Base-by-base conservation (phyloP, 2,113 vertebrate genomes). In the Indicator indicator region DNA sequence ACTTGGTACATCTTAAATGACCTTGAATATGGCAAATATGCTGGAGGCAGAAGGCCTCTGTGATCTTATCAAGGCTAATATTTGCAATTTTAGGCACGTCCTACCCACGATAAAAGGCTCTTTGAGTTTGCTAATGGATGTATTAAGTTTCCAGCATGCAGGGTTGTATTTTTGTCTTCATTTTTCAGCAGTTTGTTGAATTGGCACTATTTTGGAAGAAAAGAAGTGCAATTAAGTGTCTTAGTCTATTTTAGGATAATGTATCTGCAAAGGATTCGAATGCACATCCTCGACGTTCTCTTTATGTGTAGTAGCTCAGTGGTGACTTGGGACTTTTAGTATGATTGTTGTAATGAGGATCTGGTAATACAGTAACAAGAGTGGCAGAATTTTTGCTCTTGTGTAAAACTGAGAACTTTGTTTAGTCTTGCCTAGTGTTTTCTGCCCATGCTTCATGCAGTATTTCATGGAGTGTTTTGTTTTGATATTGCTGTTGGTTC, bases 1-100 rank as follows among this genome's bases (percentile, higher is more conserved):
- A 67, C 76, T 67, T 42, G 24, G 72, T 68, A 46, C 38, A 70
- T 88, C 52, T 71, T 88, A 56, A 89, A 73, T 95, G 87, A 95
- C 96, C 93, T 95, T 96, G 89, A 96, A 50, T 81, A 77, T 64
- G 93, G 89, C 44, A 83, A 88, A 77, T 85, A 56, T 91, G 48
- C 65, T 83, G 40, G 62, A 93, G 71, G 94, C 83, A 69, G 90
- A 86, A 94, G 83, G 69, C 87, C 64, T 54, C 33, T 83, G 24
- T 89, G 91, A 77, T 92, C 76, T 94, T 91, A 90, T 88, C 83
- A 77, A 54, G 42, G 30, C 46, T 42, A 83, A 64, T 86, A 80
- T 54, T 95, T 94, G 56, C 69, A 58, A 12, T 90, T 81, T 88
- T 83, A 83, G 62, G 42, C 56, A 71, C 0, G 3, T 90, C 72